Evolutionary conservation across 2,797 vertebrate species (phyloP).

Genomic region (Myripristis murdjan): DNA sequence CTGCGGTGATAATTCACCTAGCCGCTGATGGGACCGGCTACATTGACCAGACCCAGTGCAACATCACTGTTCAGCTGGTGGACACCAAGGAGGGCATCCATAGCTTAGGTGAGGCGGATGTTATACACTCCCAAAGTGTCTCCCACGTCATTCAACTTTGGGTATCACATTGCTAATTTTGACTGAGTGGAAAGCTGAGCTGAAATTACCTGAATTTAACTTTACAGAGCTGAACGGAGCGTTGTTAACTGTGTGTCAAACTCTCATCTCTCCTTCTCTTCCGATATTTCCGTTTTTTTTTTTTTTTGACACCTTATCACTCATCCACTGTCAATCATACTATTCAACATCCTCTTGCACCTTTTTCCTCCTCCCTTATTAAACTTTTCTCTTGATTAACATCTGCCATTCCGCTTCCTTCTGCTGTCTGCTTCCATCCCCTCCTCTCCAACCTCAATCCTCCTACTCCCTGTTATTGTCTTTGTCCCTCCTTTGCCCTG

Average conservation of each 20-base stretch:
- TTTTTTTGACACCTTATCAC: slow-evolving; percentile 5
- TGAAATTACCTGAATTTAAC: not conserved
- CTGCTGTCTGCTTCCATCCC: not conserved
- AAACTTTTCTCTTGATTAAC: not conserved
- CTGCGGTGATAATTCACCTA: slow-evolving; percentile 94
- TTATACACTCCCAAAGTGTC: slow-evolving; percentile 8
- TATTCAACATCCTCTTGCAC: slow-evolving; percentile 7
- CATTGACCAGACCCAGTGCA: slow-evolving; percentile 94
- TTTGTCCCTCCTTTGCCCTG: too few species aligned
- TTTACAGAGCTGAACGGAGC: not conserved
- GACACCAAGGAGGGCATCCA: slow-evolving; percentile 95
- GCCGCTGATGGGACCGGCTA: slow-evolving; percentile 94
- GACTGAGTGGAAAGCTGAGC: slow-evolving; percentile 6
- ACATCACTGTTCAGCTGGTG: slow-evolving; percentile 93
- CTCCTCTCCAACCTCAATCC: not conserved
- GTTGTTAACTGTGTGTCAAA: slow-evolving; percentile 1
- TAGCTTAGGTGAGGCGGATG: slow-evolving; percentile 87
- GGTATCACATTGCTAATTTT: slow-evolving; percentile 11
- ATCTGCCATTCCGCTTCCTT: not conserved
- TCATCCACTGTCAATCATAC: slow-evolving; percentile 14
- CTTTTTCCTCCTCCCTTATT: not conserved
- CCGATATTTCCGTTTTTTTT: slow-evolving; percentile 13
- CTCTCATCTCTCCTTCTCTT: not conserved
- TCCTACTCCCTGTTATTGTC: too few species aligned
- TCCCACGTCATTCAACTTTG: not conserved